Conservation (phyloP, 2,113 vertebrate genomes). For the Heliornis fulica region DNA sequence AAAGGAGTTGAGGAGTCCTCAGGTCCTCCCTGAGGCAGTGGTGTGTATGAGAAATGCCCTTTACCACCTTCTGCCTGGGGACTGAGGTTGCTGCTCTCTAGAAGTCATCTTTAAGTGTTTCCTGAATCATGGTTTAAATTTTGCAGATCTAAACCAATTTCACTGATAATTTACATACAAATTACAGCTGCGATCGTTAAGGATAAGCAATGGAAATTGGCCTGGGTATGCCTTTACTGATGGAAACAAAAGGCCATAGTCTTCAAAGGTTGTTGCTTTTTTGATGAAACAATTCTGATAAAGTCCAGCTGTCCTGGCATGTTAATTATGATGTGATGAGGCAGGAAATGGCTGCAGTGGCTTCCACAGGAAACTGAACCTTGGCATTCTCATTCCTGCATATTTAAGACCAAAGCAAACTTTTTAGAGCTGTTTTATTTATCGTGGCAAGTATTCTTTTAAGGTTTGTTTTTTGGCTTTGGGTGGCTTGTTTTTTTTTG, state of each 20-base stretch:
- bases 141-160: conserved; percentile 14
- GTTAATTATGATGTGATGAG: conserved; percentile 68
- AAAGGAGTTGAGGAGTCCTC: not conserved
- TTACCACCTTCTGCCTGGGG: not conserved
- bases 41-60: not conserved
- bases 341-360: conserved; percentile 65
- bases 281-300: conserved; percentile 69
- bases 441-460: not conserved
- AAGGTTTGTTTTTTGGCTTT: too few species aligned
- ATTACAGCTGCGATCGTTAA: conserved; percentile 48
- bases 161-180: conserved; percentile 53
- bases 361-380: conserved; percentile 57
- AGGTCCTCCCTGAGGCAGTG: not conserved
- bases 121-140: not conserved
- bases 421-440: conserved; percentile 1
- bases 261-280: conserved; percentile 65
- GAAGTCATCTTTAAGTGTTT: not conserved
- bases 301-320: conserved; percentile 69
- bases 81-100: not conserved
- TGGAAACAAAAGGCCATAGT: conserved; percentile 55
- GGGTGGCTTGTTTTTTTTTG: too few species aligned
- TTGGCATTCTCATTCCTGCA: conserved; percentile 64
- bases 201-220: conserved; percentile 50
- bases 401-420: conserved; percentile 46
- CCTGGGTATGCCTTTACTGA: conserved; percentile 27